A percentile compares a stretch with the other conserved stretches of the same genome.
Conservation (phyloP, 1,140 invertebrate species). For the honey bee (Apis mellifera) region DNA sequence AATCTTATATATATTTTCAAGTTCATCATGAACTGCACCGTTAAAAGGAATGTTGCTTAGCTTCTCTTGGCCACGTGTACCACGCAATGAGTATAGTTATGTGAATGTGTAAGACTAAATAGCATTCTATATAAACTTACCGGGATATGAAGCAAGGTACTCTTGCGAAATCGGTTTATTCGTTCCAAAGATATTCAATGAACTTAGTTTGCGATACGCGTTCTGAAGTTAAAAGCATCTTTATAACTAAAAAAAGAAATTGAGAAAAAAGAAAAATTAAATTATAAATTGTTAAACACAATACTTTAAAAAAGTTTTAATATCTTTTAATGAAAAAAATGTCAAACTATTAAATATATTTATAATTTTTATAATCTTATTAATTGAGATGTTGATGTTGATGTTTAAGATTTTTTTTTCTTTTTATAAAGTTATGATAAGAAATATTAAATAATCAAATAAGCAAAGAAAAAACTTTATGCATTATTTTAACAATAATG, state of each 20-base stretch:
- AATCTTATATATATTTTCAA: slow-evolving; percentile 46
- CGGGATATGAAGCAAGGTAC: not conserved
- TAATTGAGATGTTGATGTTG: too few relatives aligned
- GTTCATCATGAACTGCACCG: slow-evolving; percentile 55
- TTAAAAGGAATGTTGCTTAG: slow-evolving; percentile 58
- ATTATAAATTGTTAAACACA: not conserved
- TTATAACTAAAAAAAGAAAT: not conserved
- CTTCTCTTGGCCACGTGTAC: slow-evolving; percentile 29
- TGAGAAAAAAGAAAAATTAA: not conserved
- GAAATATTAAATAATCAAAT: too few relatives aligned
- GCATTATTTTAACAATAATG: too few relatives aligned
- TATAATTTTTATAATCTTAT: too few relatives aligned
- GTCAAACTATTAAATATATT: too few relatives aligned
- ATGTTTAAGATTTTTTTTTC: too few relatives aligned
- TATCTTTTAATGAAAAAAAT: too few relatives aligned
- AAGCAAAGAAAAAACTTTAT: too few relatives aligned
- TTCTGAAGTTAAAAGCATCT: not conserved
- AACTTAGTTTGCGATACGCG: not conserved
- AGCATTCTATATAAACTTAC: not conserved
- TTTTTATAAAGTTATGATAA: too few relatives aligned
- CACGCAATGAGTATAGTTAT: slow-evolving; percentile 1
- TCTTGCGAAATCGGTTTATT: not conserved
- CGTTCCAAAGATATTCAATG: not conserved
- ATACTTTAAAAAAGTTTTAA: not conserved
- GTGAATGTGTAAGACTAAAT: not conserved